Base-by-base conservation (phyloP, 2,888 invertebrate species). In the Elysia crispata region DNA sequence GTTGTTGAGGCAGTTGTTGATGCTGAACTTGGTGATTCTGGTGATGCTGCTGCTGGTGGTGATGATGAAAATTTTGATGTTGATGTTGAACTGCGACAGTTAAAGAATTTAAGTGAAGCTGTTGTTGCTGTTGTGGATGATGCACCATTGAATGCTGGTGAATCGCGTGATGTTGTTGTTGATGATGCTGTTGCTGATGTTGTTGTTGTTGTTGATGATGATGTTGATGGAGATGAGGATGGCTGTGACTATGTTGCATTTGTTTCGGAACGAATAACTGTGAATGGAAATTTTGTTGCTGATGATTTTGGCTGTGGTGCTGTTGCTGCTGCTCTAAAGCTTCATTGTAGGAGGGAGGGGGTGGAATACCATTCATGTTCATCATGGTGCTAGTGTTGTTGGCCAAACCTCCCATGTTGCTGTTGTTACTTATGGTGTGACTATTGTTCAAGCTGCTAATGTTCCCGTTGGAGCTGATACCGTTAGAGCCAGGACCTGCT, bases 261-360 rank as follows among this genome's bases (percentile, higher is more conserved):
- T 41, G 41, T 41, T 41, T 41, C 41, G 41, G 11, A 41, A 11
- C 41, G 41, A 41, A 41, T 41, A 41, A 6, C 41, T 11, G 5
- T 6, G 41, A 41, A 6, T 73, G 31, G 41, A 31, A 41, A 31
- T 79, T 41, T 8, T 79, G 80, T 18, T 80, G 80, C 30, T 77
- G 81, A 57, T 76, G 85, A 81, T 73, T 85, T 0, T 64, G 80
- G 25, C 77, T 77, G 33, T 81, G 83, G 41, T 82, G 83, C 8
- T 79, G 80, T 60, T 82, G 83, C 66, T 84, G 83, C 41, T 83
- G 84, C 62, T 83, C 83, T 72, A 84, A 67, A 49, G 84, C 84
- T 81, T 84, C 83, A 76, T 86, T 86, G 82, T 91, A 90, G 8
- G 90, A 85, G 15, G 91, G 91, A 15, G 90, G 91, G 6, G 90